These are phyloP conservation scores for Papilio aristodemus DNA, from an alignment of 1,140 invertebrate genomes.

Conservation along the genomic window DNA sequence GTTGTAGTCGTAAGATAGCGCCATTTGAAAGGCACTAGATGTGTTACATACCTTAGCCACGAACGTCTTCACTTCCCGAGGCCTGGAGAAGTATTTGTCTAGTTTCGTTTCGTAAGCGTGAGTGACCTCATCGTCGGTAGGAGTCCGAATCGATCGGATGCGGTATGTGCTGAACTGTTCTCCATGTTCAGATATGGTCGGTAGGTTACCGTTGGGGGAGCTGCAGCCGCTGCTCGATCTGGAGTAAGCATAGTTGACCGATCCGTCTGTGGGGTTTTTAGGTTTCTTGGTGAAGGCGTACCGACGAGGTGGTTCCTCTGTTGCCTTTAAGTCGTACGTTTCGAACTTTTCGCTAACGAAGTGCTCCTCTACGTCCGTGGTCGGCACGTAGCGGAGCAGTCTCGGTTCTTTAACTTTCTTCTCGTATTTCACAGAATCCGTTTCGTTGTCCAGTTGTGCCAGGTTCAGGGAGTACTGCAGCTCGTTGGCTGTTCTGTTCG, in stretches of 20 bases:
- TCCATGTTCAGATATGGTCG: constrained; percentile 70
- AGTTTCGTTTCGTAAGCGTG: constrained; percentile 65
- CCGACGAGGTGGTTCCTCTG: constrained; percentile 58
- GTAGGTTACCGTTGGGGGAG: constrained; percentile 66
- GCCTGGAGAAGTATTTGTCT: constrained; percentile 72
- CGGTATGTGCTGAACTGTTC: constrained; percentile 67
- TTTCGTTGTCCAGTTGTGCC: constrained; percentile 70
- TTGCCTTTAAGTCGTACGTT: constrained; percentile 64
- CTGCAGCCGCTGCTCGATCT: constrained; percentile 71
- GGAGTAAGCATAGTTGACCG: constrained; percentile 70
- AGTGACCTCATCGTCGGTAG: constrained; percentile 45
- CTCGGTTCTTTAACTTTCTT: constrained; percentile 71
- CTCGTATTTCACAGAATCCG: constrained; percentile 71
- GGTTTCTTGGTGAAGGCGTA: constrained; percentile 72
- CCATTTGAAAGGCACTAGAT: neutral
- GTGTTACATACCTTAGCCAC: constrained; percentile 59
- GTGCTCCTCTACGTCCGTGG: constrained; percentile 65
- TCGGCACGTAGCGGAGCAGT: constrained; percentile 68
- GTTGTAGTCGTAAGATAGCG: neutral
- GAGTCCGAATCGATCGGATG: constrained; percentile 48
- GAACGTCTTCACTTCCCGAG: constrained; percentile 65
- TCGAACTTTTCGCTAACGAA: constrained; percentile 69
- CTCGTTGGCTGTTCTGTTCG: constrained; percentile 59
- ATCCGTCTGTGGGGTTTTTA: constrained; percentile 71
- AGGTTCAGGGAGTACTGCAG: constrained; percentile 56